Evolutionary conservation across 2,888 invertebrate species (phyloP).

Genomic region (Lottia gigantea): DNA sequence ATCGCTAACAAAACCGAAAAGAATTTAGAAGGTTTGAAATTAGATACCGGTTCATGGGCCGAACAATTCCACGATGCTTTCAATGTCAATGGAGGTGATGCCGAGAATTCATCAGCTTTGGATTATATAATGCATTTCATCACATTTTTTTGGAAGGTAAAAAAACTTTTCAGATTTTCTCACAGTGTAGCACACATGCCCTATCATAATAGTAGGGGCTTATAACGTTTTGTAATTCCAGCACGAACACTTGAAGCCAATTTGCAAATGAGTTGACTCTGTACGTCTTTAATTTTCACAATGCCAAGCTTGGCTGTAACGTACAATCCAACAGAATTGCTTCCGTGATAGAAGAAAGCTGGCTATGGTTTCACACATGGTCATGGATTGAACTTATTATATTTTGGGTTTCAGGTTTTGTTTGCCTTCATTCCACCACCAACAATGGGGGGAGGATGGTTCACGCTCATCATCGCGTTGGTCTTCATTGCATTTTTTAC

Average conservation of each 20-base stretch:
- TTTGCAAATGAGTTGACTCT: not conserved
- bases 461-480: conserved; percentile 73
- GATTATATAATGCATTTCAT: conserved; percentile 74
- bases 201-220: too few species aligned
- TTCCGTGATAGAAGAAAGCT: too few species aligned
- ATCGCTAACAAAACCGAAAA: conserved; percentile 72
- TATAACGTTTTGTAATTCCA: too few species aligned
- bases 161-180: conserved; percentile 9
- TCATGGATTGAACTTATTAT: not conserved
- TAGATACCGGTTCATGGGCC: conserved; percentile 72
- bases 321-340: not conserved
- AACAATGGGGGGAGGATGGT: conserved; percentile 72
- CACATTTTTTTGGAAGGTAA: conserved; percentile 74
- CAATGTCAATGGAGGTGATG: conserved; percentile 74
- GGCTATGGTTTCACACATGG: too few species aligned
- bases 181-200: too few species aligned
- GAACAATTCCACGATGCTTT: conserved; percentile 72
- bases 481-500: conserved; percentile 73
- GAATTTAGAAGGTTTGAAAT: conserved; percentile 71
- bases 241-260: not conserved
- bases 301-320: too few species aligned
- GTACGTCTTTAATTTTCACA: too few species aligned
- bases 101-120: conserved; percentile 70
- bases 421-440: conserved; percentile 72
- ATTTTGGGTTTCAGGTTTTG: conserved; percentile 63